Base-by-base conservation (phyloP, 1,140 invertebrate genomes). In the Orius insidiosus region DNA sequence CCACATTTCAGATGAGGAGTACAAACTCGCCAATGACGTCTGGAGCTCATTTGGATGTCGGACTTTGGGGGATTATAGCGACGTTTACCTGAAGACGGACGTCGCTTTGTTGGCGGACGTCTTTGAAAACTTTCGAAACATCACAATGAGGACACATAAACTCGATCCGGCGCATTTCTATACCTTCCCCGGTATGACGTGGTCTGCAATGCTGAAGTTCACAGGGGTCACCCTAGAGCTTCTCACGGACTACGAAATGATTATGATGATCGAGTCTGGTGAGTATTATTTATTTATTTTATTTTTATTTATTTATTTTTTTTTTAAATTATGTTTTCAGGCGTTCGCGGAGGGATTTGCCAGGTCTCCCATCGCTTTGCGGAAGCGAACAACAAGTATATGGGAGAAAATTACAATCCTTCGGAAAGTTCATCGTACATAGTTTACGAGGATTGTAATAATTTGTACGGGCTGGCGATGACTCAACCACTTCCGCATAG, bases 71-170 rank as follows among this genome's bases (percentile, higher is more conserved):
- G n/a, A n/a, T n/a, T n/a, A n/a, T n/a, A n/a, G n/a, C n/a, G n/a
- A n/a, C n/a, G n/a, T n/a, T n/a, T n/a, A n/a, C n/a, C n/a, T n/a
- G 16, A 63, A 61, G 60, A 60, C 58, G 11, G 63, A 66, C 53
- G 60, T 66, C 38, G 40, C 64, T 18, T 35, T 66, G 8, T 49
- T 64, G 41, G 52, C 54, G n/a, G 63, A 63, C 52, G 51, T 63
- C 11, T 63, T 63, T 58, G 60, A 63, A 60, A 60, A 60, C 54
- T 64, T 64, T 49, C 10, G 57, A 19, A 37, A 53, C 0, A 16
- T 48, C 5, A 31, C 32, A 15, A 13, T 50, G 31, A 14, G 19
- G 6, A 48, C 8, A 16, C 46, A 45, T 41, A 33, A 13, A 10
- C 15, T 51, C 3, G 47, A 50, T 49, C 40, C 37, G 11, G 46